These are phyloP conservation scores for Aphelocoma coerulescens DNA, from an alignment of 2,113 vertebrate genomes.

Conservation along the genomic window DNA sequence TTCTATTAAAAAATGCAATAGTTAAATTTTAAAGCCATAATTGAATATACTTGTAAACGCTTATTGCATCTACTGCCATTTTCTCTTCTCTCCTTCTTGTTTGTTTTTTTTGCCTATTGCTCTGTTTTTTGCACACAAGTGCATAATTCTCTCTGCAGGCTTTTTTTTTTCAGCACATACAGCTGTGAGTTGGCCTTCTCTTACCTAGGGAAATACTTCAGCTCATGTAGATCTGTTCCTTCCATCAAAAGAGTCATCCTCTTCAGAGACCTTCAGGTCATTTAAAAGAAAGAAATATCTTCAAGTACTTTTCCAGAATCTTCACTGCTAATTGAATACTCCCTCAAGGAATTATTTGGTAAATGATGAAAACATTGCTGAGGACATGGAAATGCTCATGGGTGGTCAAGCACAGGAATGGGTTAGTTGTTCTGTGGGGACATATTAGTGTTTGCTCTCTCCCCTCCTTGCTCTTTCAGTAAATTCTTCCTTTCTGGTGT, in stretches of 20 bases:
- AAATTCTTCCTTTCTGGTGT: neutral
- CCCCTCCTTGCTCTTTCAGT: neutral
- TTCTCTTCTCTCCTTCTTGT: neutral
- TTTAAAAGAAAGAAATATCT: neutral
- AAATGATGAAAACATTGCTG: neutral
- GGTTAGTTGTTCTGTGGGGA: neutral
- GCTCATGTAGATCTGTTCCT: neutral
- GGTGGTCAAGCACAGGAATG: neutral
- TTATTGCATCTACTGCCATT: neutral
- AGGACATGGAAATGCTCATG: rapidly evolving
- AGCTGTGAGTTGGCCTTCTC: neutral
- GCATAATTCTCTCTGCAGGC: neutral
- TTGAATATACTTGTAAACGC: neutral
- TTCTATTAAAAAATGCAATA: neutral
- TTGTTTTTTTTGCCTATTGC: neutral
- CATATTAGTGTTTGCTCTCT: neutral
- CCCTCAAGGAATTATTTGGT: neutral
- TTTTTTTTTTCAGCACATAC: neutral
- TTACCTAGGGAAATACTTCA: neutral
- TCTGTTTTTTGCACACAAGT: neutral
- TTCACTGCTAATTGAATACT: neutral
- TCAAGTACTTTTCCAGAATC: neutral
- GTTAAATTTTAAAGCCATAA: neutral
- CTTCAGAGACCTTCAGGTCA: neutral
- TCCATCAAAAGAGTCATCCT: neutral